Conservation (phyloP, 1,140 invertebrate species). For the Drosophila simulans region DNA sequence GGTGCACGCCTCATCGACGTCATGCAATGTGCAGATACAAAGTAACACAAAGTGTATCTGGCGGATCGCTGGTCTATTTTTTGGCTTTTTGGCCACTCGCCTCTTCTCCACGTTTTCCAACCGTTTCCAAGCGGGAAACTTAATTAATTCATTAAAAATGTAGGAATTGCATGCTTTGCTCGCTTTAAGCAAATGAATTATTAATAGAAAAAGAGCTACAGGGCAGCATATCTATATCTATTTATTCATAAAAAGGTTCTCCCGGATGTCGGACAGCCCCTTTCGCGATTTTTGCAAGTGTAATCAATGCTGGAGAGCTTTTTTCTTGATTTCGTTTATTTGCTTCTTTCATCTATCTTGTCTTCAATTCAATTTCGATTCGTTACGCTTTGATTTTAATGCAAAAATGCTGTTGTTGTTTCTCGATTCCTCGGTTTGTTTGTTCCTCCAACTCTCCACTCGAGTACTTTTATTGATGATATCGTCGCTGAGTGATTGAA, state of each 20-base stretch:
- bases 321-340: constrained; percentile 40
- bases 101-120: constrained; percentile 36
- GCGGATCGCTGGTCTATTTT: constrained; percentile 14
- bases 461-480: constrained; percentile 69
- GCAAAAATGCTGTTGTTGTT: constrained; percentile 44
- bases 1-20: constrained; percentile 63
- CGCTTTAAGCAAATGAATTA: constrained; percentile 73
- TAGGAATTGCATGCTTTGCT: constrained; percentile 58
- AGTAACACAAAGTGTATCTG: constrained; percentile 46
- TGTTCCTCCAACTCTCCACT: constrained; percentile 27
- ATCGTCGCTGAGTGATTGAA: constrained; percentile 65
- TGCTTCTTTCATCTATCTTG: constrained; percentile 40
- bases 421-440: constrained; percentile 38
- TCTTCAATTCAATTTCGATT: constrained; percentile 59
- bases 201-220: constrained; percentile 52
- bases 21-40: constrained; percentile 61
- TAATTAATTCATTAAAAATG: constrained; percentile 71
- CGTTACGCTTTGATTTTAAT: constrained; percentile 60
- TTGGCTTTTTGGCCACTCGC: constrained; percentile 33
- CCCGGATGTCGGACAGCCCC: constrained; percentile 57
- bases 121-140: constrained; percentile 32
- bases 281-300: constrained; percentile 67
- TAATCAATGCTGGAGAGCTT: constrained; percentile 56
- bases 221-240: constrained; percentile 26
- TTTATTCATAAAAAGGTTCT: constrained; percentile 58